A percentile compares a stretch with the other conserved stretches of the same genome.
Conservation (phyloP, 2,113 vertebrate species). For the Isurus oxyrinchus region DNA sequence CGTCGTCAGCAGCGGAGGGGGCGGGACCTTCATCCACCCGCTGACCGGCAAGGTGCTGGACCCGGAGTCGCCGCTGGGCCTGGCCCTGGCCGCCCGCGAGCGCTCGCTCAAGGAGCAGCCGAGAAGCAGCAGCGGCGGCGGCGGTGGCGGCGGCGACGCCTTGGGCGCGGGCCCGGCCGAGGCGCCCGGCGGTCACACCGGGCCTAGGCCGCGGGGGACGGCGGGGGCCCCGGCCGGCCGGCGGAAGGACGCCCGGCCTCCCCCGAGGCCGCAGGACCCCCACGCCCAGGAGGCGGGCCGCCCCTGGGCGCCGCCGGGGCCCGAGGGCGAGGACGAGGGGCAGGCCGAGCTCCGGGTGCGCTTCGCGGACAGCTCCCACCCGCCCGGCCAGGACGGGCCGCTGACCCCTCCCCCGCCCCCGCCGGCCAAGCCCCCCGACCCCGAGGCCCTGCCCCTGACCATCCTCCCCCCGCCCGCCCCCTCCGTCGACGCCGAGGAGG, state of each 20-base stretch:
- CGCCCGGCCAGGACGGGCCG: conserved; percentile 63
- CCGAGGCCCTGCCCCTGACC: conserved; percentile 63
- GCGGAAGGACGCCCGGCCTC: conserved; percentile 55
- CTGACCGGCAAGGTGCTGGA: conserved; percentile 83
- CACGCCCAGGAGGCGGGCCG: conserved; percentile 40
- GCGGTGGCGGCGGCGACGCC: no score
- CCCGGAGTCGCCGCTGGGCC: conserved; percentile 76
- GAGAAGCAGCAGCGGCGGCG: no score
- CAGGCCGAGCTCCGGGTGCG: conserved; percentile 62
- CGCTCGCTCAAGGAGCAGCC: conserved; percentile 73
- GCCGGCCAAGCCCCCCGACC: conserved; percentile 49
- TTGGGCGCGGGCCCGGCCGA: conserved; percentile 51
- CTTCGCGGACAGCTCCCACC: conserved; percentile 57
- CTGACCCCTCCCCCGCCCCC: conserved; percentile 49
- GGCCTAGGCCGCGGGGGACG: conserved; percentile 44
- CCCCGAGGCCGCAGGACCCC: conserved; percentile 53
- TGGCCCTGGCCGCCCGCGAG: conserved; percentile 79
- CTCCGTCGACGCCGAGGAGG: conserved; percentile 80
- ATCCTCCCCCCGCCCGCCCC: conserved; percentile 80
- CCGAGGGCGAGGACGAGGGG: conserved; percentile 47
- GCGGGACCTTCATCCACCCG: conserved; percentile 78
- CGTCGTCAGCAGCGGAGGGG: conserved; percentile 37
- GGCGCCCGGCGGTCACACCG: conserved; percentile 36
- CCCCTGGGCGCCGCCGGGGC: not conserved
- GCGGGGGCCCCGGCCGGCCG: conserved; percentile 39